Evolutionary conservation across 2,888 invertebrate species (phyloP), one percentile per base, ranked within the genome.

Genomic region (Heliconius aoede): DNA sequence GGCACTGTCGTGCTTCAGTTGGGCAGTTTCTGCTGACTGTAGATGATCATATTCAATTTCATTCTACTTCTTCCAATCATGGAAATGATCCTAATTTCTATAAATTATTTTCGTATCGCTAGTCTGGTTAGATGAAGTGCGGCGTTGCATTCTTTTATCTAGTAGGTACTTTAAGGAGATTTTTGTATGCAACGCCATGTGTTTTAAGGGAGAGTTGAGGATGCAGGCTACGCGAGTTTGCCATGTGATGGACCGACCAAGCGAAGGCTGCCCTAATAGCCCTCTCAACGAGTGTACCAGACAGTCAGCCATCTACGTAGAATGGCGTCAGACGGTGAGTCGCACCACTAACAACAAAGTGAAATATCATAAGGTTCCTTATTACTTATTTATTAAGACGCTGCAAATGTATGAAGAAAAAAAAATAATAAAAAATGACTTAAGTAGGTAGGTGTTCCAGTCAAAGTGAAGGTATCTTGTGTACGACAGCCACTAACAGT

Each of bases 401-500:
- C 36, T 15, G 36, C 11, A 65, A 15, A 64, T n/a, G 4, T 0
- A 4, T 65, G 24, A n/a, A 7, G 13, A n/a, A 65, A 8, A 65
- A n/a, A 65, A 11, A 24, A 24, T 1, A 5, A 24, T 1, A 13
- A n/a, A 7, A 36, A 36, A 24, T 3, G 21, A n/a, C 11, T 21
- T 30, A 11, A 11, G 9, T n/a, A 79, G 65, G 80, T 79, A 78
- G 74, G 75, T 81, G 81, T 82, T 82, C 82, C 80, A 82, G 78
- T 80, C 79, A 76, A 79, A 77, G 78, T 76, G 80, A 83, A 82
- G 80, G 80, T 78, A 78, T 82, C 80, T 80, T 80, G 80, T 80
- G 78, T 81, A 83, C 79, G 78, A 80, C 79, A 76, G 79, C 78
- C 69, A 72, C 78, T 79, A 78, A 88, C 88, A 65, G 40, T 86